Evolutionary conservation across 2,113 vertebrate species (phyloP).

Genomic region (Clupea harengus): DNA sequence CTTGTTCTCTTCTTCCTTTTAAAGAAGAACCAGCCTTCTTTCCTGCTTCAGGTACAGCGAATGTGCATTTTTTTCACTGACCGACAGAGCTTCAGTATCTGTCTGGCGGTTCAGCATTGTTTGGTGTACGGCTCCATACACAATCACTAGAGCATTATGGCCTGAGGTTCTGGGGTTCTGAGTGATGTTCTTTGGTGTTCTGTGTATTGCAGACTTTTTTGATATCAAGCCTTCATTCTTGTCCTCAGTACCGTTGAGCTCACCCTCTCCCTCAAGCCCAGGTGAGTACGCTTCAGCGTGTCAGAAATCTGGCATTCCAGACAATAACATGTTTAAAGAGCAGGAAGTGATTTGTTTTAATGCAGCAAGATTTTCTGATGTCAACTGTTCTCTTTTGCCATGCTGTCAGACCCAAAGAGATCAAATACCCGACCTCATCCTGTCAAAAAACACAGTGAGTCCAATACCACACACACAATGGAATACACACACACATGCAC

Average conservation of each 20-base stretch:
- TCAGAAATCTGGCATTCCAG: background rate
- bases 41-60: constrained; percentile 59
- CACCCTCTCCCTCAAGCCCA: constrained; percentile 62
- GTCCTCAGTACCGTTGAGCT: constrained; percentile 45
- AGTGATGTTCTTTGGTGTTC: background rate
- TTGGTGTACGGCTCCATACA: background rate
- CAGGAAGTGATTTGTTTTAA: background rate
- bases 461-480: background rate
- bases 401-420: constrained; percentile 76
- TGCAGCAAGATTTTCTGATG: constrained; percentile 24
- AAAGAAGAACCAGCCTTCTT: constrained; percentile 61
- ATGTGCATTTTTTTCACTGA: background rate
- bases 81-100: too few relatives aligned
- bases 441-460: constrained; percentile 93
- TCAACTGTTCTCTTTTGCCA: background rate
- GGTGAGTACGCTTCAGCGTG: constrained; percentile 51
- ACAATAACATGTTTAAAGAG: background rate
- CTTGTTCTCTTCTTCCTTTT: constrained; percentile 60
- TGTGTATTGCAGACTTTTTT: constrained; percentile 58
- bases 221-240: constrained; percentile 53
- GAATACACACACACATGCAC: background rate
- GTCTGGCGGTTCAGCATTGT: background rate
- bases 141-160: background rate
- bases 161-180: background rate
- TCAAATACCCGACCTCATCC: constrained; percentile 73